Conservation (phyloP, 1,140 invertebrate genomes). For the Antheraea pernyi region DNA sequence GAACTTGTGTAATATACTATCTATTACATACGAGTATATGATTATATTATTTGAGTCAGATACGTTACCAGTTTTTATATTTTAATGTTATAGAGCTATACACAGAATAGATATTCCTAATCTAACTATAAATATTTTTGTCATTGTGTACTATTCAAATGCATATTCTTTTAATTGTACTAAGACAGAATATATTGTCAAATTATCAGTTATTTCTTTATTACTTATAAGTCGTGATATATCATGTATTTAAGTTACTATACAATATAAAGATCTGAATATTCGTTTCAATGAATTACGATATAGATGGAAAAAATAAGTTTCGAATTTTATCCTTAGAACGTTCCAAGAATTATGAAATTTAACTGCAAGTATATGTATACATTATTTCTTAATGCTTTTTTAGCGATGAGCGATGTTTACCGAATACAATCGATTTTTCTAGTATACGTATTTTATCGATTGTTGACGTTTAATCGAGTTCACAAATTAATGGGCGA, state of each 20-base stretch:
- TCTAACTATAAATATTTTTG: background rate
- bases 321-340: slow-evolving; percentile 27
- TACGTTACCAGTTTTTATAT: background rate
- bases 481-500: too few species aligned
- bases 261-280: slow-evolving; percentile 34
- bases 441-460: too few species aligned
- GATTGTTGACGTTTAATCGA: too few species aligned
- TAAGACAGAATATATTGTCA: slow-evolving; percentile 8
- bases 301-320: slow-evolving; percentile 32
- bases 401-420: too few species aligned
- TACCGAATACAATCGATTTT: too few species aligned
- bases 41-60: background rate
- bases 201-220: slow-evolving; percentile 10
- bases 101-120: background rate
- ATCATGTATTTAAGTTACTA: slow-evolving; percentile 22
- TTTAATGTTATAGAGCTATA: background rate
- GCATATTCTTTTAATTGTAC: background rate
- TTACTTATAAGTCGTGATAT: background rate
- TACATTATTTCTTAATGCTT: too few species aligned
- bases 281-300: slow-evolving; percentile 23
- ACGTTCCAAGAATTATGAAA: background rate
- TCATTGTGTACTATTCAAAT: background rate
- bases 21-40: background rate
- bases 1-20: background rate
- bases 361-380: background rate